phyloP scores from a whole-genome alignment of 2,888 invertebrate species.

The Fabriciana adippe region DNA sequence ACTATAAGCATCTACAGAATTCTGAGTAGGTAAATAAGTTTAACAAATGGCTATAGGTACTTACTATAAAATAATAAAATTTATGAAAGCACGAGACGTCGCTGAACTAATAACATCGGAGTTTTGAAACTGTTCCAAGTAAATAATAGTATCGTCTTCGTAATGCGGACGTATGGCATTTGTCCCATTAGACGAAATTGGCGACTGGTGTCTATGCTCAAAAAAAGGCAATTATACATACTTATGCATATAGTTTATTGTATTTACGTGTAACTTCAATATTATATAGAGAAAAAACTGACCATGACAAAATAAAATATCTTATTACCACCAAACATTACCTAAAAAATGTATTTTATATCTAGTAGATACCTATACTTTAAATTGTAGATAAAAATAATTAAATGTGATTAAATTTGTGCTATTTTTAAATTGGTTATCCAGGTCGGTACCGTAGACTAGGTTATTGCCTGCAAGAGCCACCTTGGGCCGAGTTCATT shows the following conservation, averaged over 20 bases:
- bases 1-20: no score
- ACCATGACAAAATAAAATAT: no score
- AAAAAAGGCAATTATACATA: slow-evolving; percentile 2
- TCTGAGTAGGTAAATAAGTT: no score
- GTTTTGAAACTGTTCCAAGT: slow-evolving; percentile 72
- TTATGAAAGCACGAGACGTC: slow-evolving; percentile 40
- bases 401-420: no score
- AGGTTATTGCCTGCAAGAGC: neutral
- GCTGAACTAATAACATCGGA: slow-evolving; percentile 62
- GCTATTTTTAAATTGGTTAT: no score
- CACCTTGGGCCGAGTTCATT: slow-evolving; percentile 8
- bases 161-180: slow-evolving; percentile 60
- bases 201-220: slow-evolving; percentile 26
- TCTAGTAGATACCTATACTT: no score
- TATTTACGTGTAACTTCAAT: neutral
- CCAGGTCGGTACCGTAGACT: no score
- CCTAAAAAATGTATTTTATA: no score
- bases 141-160: slow-evolving; percentile 67
- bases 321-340: no score
- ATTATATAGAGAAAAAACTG: neutral
- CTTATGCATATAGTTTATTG: neutral
- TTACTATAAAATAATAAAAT: slow-evolving; percentile 12
- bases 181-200: slow-evolving; percentile 53
- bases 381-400: no score
- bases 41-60: no score